phyloP scores from a whole-genome alignment of 2,113 vertebrate species.

The Gobio gobio region DNA sequence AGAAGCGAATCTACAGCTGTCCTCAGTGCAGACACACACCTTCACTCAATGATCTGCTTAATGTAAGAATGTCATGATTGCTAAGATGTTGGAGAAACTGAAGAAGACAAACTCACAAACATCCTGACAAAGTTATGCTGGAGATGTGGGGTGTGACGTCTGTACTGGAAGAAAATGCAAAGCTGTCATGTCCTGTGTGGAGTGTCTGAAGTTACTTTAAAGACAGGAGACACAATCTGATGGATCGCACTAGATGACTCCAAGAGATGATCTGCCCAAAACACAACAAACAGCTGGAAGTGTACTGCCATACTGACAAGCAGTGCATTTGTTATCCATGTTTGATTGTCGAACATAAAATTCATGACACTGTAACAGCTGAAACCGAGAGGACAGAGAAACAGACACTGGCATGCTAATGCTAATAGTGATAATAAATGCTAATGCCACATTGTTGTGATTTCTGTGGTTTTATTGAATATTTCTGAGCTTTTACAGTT shows the following conservation, averaged over 20 bases:
- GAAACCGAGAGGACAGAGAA: neutral
- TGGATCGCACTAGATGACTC: neutral
- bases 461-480: too few species aligned
- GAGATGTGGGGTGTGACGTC: neutral
- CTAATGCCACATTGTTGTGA: too few species aligned
- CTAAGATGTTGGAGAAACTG: neutral
- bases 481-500: neutral
- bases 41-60: neutral
- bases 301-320: neutral
- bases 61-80: slow-evolving; percentile 8
- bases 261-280: neutral
- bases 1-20: neutral
- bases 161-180: neutral
- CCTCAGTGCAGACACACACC: neutral
- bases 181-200: neutral
- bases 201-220: neutral
- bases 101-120: too few species aligned
- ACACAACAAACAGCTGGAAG: slow-evolving; percentile 6
- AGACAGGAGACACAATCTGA: neutral
- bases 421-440: neutral
- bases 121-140: neutral
- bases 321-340: neutral
- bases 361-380: neutral
- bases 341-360: neutral
- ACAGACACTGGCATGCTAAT: neutral